A percentile compares a stretch with the other conserved stretches of the same genome.
phyloP scores from a whole-genome alignment of 2,888 invertebrate species.

The Amphipoea lucens region DNA sequence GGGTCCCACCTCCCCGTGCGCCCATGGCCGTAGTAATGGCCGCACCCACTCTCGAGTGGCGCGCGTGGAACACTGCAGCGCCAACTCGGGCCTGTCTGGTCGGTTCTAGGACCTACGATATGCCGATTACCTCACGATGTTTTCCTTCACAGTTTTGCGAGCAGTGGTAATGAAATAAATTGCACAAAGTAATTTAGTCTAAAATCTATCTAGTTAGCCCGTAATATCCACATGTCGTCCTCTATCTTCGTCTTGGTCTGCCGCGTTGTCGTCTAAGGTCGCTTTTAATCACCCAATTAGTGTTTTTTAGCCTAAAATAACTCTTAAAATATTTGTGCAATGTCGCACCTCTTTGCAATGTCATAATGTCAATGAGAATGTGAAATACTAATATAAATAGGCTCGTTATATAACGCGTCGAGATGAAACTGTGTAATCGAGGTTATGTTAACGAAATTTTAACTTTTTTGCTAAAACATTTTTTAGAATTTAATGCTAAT shows the following conservation, averaged over 20 bases:
- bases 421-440: constrained; percentile 35
- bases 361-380: constrained; percentile 30
- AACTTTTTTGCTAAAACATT: constrained; percentile 29
- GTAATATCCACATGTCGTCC: neutral
- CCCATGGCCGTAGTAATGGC: no score
- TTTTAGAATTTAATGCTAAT: neutral
- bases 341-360: neutral
- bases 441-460: constrained; percentile 36
- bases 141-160: no score
- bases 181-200: neutral
- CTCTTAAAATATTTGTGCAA: neutral
- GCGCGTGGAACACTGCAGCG: no score
- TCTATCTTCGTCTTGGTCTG: neutral
- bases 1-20: no score
- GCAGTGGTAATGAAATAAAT: no score
- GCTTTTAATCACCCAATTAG: neutral
- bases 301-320: neutral
- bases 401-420: constrained; percentile 15
- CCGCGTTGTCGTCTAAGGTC: neutral
- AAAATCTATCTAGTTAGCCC: neutral
- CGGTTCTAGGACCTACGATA: no score
- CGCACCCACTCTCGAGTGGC: no score
- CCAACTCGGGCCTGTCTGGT: no score
- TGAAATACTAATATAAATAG: neutral
- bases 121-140: no score